Conservation (phyloP, 2,113 vertebrate species). For the Myiozetetes cayanensis region DNA sequence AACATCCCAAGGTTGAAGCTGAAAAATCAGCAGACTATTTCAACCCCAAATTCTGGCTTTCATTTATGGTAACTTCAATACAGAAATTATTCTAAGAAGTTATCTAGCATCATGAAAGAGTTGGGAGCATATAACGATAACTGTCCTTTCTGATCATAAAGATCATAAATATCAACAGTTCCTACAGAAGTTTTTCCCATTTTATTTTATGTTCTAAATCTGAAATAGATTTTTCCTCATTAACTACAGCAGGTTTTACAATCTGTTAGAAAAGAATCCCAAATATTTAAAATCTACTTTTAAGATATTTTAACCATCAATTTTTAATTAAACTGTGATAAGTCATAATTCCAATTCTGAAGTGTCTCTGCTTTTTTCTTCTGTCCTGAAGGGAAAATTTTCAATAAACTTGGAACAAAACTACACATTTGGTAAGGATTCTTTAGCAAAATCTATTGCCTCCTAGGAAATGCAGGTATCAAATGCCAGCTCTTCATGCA, state of each 20-base stretch:
- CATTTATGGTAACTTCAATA: background rate
- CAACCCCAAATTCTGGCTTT: background rate
- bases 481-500: no score
- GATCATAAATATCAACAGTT: background rate
- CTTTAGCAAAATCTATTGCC: background rate
- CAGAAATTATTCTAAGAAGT: background rate
- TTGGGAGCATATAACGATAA: background rate
- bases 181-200: background rate
- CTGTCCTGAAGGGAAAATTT: background rate
- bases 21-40: background rate
- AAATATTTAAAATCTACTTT: background rate
- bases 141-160: background rate
- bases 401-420: background rate
- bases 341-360: background rate
- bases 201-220: background rate
- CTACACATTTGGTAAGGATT: background rate
- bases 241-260: background rate
- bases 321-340: background rate
- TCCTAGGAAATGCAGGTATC: background rate
- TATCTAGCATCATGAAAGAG: background rate
- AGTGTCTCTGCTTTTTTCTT: background rate
- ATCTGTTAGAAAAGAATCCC: background rate
- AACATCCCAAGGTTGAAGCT: background rate
- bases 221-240: background rate
- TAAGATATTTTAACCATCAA: background rate